phyloP scores from a whole-genome alignment of 1,140 invertebrate species.

The Neodiprion virginianus region DNA sequence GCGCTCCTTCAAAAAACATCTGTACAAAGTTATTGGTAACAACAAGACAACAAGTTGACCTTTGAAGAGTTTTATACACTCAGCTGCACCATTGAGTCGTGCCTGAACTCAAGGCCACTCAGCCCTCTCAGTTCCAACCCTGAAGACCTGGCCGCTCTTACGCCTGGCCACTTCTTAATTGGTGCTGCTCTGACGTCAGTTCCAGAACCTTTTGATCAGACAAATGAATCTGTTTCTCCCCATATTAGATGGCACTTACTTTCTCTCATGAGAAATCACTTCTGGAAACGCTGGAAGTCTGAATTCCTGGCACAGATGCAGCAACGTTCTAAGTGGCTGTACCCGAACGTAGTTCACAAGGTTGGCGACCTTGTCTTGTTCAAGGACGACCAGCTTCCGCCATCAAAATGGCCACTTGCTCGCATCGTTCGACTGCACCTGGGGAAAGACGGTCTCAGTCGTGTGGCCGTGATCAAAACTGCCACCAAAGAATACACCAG shows the following conservation, averaged over 20 bases:
- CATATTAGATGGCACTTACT: slow-evolving; percentile 30
- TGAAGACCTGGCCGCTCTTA: slow-evolving; percentile 11
- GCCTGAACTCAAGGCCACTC: slow-evolving; percentile 33
- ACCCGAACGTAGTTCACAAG: not conserved
- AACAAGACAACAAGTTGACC: not conserved
- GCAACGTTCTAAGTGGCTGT: slow-evolving; percentile 20
- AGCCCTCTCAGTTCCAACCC: slow-evolving; percentile 21
- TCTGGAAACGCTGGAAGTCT: slow-evolving; percentile 34
- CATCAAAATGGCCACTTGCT: slow-evolving; percentile 28
- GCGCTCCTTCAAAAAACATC: slow-evolving; percentile 39
- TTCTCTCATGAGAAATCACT: slow-evolving; percentile 25
- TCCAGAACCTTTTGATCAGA: not conserved
- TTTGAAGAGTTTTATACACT: slow-evolving; percentile 32
- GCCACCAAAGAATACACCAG: slow-evolving; percentile 13
- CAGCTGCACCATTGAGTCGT: slow-evolving; percentile 30
- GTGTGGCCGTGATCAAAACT: slow-evolving; percentile 23
- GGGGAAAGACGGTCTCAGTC: slow-evolving; percentile 23
- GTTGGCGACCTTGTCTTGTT: slow-evolving; percentile 27
- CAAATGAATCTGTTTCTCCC: slow-evolving; percentile 10
- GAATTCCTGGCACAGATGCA: slow-evolving; percentile 34
- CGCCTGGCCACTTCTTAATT: slow-evolving; percentile 22
- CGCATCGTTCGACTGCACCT: slow-evolving; percentile 27
- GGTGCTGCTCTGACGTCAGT: slow-evolving; percentile 17
- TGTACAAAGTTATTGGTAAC: slow-evolving; percentile 14
- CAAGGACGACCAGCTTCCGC: slow-evolving; percentile 27